A percentile compares a stretch with the other conserved stretches of the same genome.
phyloP scores from a whole-genome alignment of 2,113 vertebrate genomes.

The Silurus glanis region DNA sequence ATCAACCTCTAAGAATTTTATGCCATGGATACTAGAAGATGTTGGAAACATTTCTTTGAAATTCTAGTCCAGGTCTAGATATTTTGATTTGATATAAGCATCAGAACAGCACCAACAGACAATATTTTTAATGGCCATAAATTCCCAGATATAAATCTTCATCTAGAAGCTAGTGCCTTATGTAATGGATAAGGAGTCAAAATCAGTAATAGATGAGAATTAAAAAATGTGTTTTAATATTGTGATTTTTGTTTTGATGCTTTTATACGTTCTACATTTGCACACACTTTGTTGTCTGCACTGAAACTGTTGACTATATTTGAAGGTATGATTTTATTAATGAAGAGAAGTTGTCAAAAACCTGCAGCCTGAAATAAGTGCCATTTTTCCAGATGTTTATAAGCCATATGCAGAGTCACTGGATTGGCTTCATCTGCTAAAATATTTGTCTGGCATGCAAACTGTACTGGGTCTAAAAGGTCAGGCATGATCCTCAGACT shows the following conservation, averaged over 20 bases:
- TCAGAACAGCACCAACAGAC: not conserved
- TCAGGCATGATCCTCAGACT: not conserved
- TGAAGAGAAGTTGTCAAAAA: not conserved
- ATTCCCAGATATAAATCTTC: not conserved
- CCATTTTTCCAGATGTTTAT: not conserved
- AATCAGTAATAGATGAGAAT: not conserved
- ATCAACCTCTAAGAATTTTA: too few species aligned
- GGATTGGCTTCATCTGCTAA: not conserved
- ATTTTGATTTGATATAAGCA: not conserved
- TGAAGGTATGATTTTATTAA: not conserved
- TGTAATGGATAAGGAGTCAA: not conserved
- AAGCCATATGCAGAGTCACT: not conserved
- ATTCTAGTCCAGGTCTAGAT: too few species aligned
- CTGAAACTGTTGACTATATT: not conserved
- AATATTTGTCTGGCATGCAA: not conserved
- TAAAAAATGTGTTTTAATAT: not conserved
- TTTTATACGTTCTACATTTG: not conserved
- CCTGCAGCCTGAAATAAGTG: not conserved
- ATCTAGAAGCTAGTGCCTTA: not conserved
- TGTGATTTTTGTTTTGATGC: not conserved
- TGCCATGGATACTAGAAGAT: too few species aligned
- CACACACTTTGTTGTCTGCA: not conserved
- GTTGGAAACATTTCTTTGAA: too few species aligned
- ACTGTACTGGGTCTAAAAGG: not conserved
- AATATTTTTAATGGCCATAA: not conserved